A percentile compares a stretch with the other conserved stretches of the same genome.
Evolutionary conservation across 2,797 vertebrate genomes (phyloP).

Genomic region (Mergus octosetaceus): DNA sequence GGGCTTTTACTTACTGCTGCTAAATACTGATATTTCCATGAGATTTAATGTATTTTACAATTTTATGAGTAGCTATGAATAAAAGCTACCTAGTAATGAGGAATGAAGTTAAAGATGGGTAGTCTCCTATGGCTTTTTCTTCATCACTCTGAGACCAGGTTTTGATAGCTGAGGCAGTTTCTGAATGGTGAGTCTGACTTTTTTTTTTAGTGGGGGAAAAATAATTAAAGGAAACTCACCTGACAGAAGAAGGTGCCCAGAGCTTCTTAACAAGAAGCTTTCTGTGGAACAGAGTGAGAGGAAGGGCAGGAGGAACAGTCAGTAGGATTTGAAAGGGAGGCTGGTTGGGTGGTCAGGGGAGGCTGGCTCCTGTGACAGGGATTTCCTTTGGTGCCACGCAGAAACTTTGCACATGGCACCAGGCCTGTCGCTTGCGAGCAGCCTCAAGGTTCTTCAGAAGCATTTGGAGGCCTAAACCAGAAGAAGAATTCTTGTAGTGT

Average conservation of each 20-base stretch:
- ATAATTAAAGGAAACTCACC: not conserved
- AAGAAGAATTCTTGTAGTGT: not conserved
- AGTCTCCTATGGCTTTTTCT: not conserved
- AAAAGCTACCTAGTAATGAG: not conserved
- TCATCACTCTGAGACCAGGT: not conserved
- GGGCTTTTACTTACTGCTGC: not conserved
- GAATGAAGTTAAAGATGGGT: not conserved
- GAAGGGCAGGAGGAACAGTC: not conserved
- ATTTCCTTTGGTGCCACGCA: not conserved
- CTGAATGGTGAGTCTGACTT: not conserved
- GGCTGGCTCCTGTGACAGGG: rapidly evolving
- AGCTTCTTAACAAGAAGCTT: not conserved
- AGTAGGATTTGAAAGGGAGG: not conserved
- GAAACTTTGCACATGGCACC: not conserved
- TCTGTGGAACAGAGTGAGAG: not conserved
- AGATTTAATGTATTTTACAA: not conserved
- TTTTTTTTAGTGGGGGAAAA: not conserved
- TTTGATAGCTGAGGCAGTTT: not conserved
- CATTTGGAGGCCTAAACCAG: not conserved
- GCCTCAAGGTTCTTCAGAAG: not conserved
- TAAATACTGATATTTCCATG: not conserved
- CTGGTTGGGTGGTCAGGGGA: not conserved
- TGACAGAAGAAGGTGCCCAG: not conserved
- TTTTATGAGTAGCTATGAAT: not conserved
- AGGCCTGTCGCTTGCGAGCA: not conserved